Evolutionary conservation across 2,888 invertebrate species (phyloP), one percentile per base, ranked within the genome.

Genomic region (Oscheius onirici): DNA sequence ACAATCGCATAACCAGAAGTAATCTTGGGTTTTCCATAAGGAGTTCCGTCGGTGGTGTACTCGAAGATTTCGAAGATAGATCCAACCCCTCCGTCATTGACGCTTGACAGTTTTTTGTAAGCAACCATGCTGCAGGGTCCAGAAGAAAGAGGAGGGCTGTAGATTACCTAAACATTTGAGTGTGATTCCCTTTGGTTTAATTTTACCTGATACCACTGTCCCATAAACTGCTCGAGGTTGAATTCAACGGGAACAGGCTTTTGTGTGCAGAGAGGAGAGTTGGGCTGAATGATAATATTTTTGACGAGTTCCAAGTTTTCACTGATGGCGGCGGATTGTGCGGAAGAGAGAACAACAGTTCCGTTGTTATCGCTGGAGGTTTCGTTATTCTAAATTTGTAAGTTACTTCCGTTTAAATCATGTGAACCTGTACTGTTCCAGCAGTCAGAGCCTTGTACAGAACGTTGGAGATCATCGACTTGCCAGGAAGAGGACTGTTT

Each of bases 41-140:
- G 87, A 17, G 86, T 87, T 55, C 87, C 87, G 61, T 86, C 87
- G n/a, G 87, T 87, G 8, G 85, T 84, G 79, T 87, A 88, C 77
- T 87, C 87, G 73, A 88, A 88, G 49, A 85, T 83, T 60, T 88
- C 86, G 72, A 87, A 85, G 65, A 87, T 81, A 1, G 85, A 83
- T 44, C 84, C 84, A 28, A 76, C 72, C 40, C 69, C 86, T 26
- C 85, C 86, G 51, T 80, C 78, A 71, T 83, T 84, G 17, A 84
- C 81, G 69, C 86, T 85, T 24, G 78, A 78, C 66, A 87, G 71
- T 72, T 86, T 87, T 71, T 87, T 87, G 79, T 87, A 87, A 46
- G 84, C 80, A n/a, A 87, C 82, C 83, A 87, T 86, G 55, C 83
- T 83, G 82, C 87, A 87, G 22, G 87, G 85, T 44, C 85, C 86